Base-by-base conservation (phyloP, 2,888 invertebrate genomes). In the Hirtodrosophila histrioides region DNA sequence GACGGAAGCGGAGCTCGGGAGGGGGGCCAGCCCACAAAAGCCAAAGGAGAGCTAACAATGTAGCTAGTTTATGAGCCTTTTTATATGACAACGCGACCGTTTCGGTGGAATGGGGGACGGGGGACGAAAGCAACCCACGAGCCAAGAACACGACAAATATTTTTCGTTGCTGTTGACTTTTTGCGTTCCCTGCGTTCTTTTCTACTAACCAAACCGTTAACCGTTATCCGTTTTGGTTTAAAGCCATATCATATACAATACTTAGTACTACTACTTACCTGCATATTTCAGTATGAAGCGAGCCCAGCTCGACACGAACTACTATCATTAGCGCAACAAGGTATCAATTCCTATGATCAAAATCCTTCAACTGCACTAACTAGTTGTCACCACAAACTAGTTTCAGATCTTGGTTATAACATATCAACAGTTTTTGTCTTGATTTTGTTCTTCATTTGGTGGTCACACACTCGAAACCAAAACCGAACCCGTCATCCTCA, bases 401-500 rank as follows among this genome's bases (percentile, higher is more conserved):
- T 31, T 31, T 31, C 54, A 50, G 33, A 40, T 61, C 36, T 73
- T 73, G 23, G 35, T 53, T 53, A 17, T 17, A 45, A 31, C 31
- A 31, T 31, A 5, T 35, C 5, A 35, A 31, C 3, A 29, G 0
- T 36, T 48, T 54, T 12, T 39, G 45, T 55, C 5, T 41, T 61
- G 23, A 40, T 46, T 43, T 37, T 31, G 31, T 31, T 9, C 31
- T 31, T 31, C 0, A 31, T 31, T 31, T 31, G 31, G 9, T 31
- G 27, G 27, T 27, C 27, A 31, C 31, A 64, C 51, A 46, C 29
- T 37, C 29, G 7, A 64, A 60, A 64, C 54, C 41, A 46, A 62
- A 58, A 79, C 77, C 39, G 33, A 36, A 63, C 86, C 90, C 90
- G 56, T 90, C 91, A 90, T 91, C 87, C 90, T 91, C 90, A 89